These are phyloP conservation scores for Ferdinandea cuprea DNA, from an alignment of 2,888 invertebrate genomes.

Conservation along the genomic window DNA sequence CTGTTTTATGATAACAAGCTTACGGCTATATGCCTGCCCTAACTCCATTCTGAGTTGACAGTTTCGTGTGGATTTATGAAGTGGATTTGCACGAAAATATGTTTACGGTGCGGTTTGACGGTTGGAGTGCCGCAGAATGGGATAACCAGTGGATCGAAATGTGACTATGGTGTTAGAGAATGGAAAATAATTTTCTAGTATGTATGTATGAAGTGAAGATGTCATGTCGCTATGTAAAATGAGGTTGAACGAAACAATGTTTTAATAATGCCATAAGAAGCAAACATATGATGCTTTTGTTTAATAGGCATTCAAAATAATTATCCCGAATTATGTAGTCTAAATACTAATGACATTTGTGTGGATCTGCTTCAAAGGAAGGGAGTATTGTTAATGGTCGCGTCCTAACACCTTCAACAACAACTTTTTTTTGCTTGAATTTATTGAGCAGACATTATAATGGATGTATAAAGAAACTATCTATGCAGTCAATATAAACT, in stretches of 20 bases:
- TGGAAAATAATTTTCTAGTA: constrained; percentile 23
- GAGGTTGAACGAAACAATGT: neutral
- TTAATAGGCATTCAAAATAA: too few relatives aligned
- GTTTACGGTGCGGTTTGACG: constrained; percentile 65
- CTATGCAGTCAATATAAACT: too few relatives aligned
- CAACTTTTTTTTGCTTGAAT: too few relatives aligned
- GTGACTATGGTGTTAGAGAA: neutral
- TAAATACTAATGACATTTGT: too few relatives aligned
- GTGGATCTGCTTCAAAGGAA: too few relatives aligned
- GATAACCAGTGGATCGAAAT: constrained; percentile 8
- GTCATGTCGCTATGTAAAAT: constrained; percentile 6
- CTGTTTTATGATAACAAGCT: constrained; percentile 72
- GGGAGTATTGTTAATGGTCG: too few relatives aligned
- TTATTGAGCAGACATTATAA: too few relatives aligned
- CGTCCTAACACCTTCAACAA: too few relatives aligned
- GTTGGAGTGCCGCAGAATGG: constrained; percentile 64
- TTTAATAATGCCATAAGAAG: neutral
- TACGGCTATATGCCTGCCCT: constrained; percentile 61
- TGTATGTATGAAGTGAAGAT: constrained; percentile 25
- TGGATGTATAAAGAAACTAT: too few relatives aligned
- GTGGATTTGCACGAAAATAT: constrained; percentile 71
- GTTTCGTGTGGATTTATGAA: constrained; percentile 70
- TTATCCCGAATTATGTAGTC: too few relatives aligned
- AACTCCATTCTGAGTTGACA: constrained; percentile 58
- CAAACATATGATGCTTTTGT: too few relatives aligned